Percentiles rank a stretch among this genome's conserved stretches.
phyloP scores from a whole-genome alignment of 2,888 invertebrate species.

The Clitarchus hookeri region DNA sequence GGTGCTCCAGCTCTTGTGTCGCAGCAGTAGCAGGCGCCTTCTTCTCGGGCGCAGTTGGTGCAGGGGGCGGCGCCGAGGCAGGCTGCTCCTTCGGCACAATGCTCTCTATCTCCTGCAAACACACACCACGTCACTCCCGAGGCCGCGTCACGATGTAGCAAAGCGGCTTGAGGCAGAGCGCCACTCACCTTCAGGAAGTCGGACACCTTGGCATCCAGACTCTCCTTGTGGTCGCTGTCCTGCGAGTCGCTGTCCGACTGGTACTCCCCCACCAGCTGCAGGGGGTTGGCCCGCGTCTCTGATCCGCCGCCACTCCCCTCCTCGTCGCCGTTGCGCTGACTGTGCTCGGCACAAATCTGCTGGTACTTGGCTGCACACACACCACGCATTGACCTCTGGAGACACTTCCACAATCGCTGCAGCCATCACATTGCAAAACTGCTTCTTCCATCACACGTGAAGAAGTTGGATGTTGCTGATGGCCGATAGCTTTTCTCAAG shows the following conservation, averaged over 20 bases:
- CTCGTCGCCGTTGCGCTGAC: constrained; percentile 36
- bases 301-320: constrained; percentile 22
- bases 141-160: neutral
- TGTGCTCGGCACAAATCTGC: constrained; percentile 45
- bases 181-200: constrained; percentile 44
- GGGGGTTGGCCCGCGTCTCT: constrained; percentile 37
- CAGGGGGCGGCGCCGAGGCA: neutral
- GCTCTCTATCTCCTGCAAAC: constrained; percentile 8
- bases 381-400: too few relatives aligned
- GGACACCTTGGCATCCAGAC: constrained; percentile 44
- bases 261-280: constrained; percentile 44
- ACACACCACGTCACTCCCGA: neutral
- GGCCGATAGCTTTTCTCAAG: too few relatives aligned
- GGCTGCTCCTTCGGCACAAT: neutral
- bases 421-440: too few relatives aligned
- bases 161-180: neutral
- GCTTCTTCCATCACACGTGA: too few relatives aligned
- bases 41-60: neutral
- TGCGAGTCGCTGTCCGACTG: constrained; percentile 45
- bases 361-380: constrained; percentile 47
- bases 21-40: neutral
- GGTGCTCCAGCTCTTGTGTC: neutral
- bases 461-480: too few relatives aligned
- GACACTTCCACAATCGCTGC: too few relatives aligned
- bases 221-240: constrained; percentile 33